phyloP scores from a whole-genome alignment of 2,797 vertebrate genomes.

The Chelonia mydas region DNA sequence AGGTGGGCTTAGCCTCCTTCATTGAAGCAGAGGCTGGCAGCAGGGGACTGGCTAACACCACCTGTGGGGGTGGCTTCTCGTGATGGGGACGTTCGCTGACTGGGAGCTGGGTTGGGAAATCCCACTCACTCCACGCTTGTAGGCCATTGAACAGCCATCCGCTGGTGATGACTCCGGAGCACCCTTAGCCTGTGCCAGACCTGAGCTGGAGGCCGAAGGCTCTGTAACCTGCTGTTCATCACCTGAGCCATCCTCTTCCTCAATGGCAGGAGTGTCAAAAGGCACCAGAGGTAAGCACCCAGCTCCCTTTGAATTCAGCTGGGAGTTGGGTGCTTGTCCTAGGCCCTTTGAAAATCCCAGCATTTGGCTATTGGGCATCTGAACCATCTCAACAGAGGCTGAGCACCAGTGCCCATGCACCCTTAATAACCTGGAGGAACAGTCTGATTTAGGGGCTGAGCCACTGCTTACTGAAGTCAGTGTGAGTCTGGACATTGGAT shows the following conservation, averaged over 20 bases:
- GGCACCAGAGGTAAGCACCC: too few species aligned
- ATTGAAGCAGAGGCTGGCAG: neutral
- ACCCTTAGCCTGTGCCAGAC: neutral
- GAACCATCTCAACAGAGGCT: neutral
- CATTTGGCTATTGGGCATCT: neutral
- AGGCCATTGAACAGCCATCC: neutral
- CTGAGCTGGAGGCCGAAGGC: neutral
- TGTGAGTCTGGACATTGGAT: neutral
- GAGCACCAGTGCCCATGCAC: neutral
- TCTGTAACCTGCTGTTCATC: neutral
- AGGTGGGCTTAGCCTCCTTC: neutral
- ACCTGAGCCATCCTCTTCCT: neutral
- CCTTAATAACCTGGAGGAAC: neutral
- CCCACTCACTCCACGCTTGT: neutral
- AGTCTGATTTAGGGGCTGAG: neutral
- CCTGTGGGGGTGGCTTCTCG: neutral
- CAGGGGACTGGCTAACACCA: too few species aligned
- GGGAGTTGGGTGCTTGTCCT: neutral
- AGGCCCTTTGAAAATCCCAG: neutral
- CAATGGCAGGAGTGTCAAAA: neutral
- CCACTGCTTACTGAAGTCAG: neutral
- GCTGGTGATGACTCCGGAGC: too few species aligned
- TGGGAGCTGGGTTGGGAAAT: neutral
- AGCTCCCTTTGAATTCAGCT: too few species aligned
- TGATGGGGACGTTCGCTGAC: neutral